A percentile compares a stretch with the other conserved stretches of the same genome.
These are phyloP conservation scores for Atlantisia rogersi DNA, from an alignment of 2,113 vertebrate genomes.

Conservation along the genomic window DNA sequence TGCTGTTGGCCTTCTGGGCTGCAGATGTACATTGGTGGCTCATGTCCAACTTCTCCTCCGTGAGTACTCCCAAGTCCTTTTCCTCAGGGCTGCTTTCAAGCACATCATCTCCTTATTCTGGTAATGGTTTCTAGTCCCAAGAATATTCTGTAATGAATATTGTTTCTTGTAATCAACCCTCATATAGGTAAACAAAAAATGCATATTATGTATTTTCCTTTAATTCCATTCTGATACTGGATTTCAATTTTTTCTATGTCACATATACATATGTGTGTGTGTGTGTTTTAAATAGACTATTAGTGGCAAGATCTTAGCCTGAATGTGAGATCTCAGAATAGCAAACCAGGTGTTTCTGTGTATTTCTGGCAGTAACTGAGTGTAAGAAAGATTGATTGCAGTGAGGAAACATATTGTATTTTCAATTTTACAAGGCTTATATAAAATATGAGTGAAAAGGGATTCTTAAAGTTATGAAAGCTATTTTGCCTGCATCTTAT, in stretches of 20 bases:
- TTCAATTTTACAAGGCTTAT: constrained; percentile 4
- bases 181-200: neutral
- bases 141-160: neutral
- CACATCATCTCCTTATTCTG: neutral
- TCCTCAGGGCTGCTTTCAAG: too few species aligned
- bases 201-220: neutral
- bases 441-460: constrained; percentile 16
- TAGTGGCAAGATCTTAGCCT: neutral
- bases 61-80: too few species aligned
- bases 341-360: neutral
- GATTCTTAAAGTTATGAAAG: constrained; percentile 37
- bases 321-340: neutral
- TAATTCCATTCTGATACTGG: neutral
- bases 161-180: neutral
- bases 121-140: neutral
- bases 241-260: neutral
- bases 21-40: too few species aligned
- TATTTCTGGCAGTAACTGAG: neutral
- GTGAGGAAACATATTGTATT: neutral
- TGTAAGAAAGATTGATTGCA: neutral
- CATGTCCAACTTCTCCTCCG: too few species aligned
- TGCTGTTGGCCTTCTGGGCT: too few species aligned
- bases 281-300: neutral
- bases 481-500: constrained; percentile 53
- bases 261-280: accelerated